These are phyloP conservation scores for Anthophora plumipes DNA, from an alignment of 2,888 invertebrate species.

Conservation along the genomic window DNA sequence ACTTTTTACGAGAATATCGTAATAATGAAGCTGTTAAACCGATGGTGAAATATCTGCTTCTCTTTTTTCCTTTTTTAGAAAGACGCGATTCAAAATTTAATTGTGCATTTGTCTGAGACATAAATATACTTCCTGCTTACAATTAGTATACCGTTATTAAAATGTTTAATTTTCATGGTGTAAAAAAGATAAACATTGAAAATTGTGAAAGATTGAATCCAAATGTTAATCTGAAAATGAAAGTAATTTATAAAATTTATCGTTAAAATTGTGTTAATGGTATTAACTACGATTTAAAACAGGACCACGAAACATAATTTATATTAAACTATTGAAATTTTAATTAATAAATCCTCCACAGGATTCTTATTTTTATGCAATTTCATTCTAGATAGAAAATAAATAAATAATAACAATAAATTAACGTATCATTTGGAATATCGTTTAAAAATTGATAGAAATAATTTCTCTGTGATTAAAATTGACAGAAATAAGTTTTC, in stretches of 20 bases:
- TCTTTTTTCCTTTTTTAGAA: neutral
- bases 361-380: too few relatives aligned
- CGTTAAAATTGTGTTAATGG: too few relatives aligned
- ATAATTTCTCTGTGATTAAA: neutral
- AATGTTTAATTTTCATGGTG: neutral
- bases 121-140: neutral
- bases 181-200: neutral
- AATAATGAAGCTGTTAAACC: neutral
- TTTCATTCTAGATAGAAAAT: neutral
- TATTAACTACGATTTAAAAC: too few relatives aligned
- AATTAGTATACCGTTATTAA: neutral
- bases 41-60: neutral
- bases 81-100: neutral
- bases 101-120: neutral
- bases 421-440: too few relatives aligned
- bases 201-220: neutral
- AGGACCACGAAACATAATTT: too few relatives aligned
- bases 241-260: neutral
- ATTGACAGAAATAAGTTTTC: neutral
- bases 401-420: neutral
- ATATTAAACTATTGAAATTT: too few relatives aligned
- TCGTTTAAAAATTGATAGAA: neutral
- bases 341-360: too few relatives aligned
- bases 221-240: neutral
- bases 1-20: constrained; percentile 18